phyloP scores from a whole-genome alignment of 2,888 invertebrate species.

The Perizoma flavofasciatum region DNA sequence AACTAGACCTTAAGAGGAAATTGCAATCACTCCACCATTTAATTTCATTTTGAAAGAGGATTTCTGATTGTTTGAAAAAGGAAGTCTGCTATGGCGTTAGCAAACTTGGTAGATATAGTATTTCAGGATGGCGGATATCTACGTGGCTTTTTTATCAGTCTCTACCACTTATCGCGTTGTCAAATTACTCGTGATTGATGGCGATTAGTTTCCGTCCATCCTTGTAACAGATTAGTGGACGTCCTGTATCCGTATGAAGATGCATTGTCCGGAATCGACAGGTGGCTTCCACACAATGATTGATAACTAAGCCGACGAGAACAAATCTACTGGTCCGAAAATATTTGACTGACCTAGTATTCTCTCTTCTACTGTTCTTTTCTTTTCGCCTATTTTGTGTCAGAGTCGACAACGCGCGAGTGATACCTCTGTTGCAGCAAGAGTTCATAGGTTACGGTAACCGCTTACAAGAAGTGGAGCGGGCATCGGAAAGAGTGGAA shows the following conservation, averaged over 20 bases:
- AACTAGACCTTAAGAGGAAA: slow-evolving; percentile 53
- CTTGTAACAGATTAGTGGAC: slow-evolving; percentile 56
- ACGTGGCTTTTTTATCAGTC: too few species aligned
- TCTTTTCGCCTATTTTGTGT: too few species aligned
- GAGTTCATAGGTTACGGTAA: too few species aligned
- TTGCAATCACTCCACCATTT: slow-evolving; percentile 63
- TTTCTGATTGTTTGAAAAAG: slow-evolving; percentile 4
- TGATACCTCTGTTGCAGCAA: too few species aligned
- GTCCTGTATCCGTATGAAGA: slow-evolving; percentile 57
- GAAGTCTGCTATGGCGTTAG: background rate
- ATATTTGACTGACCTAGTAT: too few species aligned
- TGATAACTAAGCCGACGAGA: slow-evolving; percentile 48
- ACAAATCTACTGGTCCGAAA: background rate
- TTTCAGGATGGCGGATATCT: too few species aligned
- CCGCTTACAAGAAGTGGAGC: too few species aligned
- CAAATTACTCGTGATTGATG: slow-evolving; percentile 22
- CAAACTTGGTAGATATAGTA: too few species aligned
- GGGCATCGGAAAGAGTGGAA: too few species aligned
- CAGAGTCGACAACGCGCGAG: too few species aligned
- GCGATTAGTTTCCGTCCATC: slow-evolving; percentile 15
- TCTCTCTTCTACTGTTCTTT: too few species aligned
- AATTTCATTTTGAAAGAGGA: slow-evolving; percentile 53
- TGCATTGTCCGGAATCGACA: slow-evolving; percentile 73
- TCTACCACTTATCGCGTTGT: slow-evolving; percentile 1
- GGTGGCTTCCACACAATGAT: slow-evolving; percentile 69